A percentile compares a stretch with the other conserved stretches of the same genome.
These are phyloP conservation scores for Zaprionus tsacasi DNA, from an alignment of 1,140 invertebrate genomes.

Conservation along the genomic window DNA sequence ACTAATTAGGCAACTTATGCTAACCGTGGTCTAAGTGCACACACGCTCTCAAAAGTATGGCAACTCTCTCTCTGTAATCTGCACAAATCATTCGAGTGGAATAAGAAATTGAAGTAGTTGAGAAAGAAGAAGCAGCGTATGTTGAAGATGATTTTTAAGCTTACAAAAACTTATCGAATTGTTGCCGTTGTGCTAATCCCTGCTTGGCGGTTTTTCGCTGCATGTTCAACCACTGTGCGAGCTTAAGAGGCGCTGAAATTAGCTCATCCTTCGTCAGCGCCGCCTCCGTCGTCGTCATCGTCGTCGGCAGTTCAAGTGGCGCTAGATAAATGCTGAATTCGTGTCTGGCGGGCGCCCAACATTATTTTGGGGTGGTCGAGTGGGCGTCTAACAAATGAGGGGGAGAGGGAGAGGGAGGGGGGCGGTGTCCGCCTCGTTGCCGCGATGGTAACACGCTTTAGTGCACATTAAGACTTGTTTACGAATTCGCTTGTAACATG, in stretches of 20 bases:
- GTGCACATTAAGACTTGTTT: conserved; percentile 81
- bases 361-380: conserved; percentile 64
- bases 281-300: conserved; percentile 34
- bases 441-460: conserved; percentile 66
- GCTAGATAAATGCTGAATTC: conserved; percentile 82
- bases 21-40: neutral
- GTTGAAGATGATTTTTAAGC: neutral
- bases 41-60: neutral
- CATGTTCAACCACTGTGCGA: conserved; percentile 61
- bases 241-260: conserved; percentile 77
- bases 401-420: conserved; percentile 7
- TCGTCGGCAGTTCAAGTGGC: conserved; percentile 67
- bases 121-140: neutral
- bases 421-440: conserved; percentile 32
- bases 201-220: neutral
- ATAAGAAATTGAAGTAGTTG: neutral
- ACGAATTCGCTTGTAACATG: conserved; percentile 79
- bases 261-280: conserved; percentile 60
- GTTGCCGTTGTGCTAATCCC: conserved; percentile 14
- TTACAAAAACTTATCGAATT: neutral
- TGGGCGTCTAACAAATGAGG: conserved; percentile 6
- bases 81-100: neutral
- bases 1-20: neutral
- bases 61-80: neutral
- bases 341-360: conserved; percentile 75